Evolutionary conservation across 1,140 invertebrate genomes (phyloP).

Genomic region (Eubasilissa regina): DNA sequence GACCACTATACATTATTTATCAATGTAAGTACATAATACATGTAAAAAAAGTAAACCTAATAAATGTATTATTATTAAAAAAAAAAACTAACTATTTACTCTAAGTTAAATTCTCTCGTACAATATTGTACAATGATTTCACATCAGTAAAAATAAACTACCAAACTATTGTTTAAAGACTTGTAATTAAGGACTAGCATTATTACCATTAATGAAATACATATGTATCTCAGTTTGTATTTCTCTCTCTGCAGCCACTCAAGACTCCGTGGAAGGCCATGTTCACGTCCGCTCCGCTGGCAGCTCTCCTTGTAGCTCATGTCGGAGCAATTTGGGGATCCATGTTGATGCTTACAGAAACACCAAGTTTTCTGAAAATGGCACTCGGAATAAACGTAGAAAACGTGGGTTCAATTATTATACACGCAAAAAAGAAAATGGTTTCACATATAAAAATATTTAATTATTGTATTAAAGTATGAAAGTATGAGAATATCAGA

Average conservation of each 20-base stretch:
- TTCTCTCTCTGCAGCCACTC: not conserved
- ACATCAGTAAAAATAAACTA: not conserved
- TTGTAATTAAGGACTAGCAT: no score
- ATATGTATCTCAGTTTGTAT: not conserved
- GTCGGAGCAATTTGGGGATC: not conserved
- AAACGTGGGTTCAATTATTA: not conserved
- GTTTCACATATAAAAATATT: no score
- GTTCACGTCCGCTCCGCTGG: not conserved
- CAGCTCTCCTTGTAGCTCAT: not conserved
- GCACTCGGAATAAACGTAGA: not conserved
- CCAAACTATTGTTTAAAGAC: not conserved
- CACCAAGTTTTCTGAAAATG: not conserved
- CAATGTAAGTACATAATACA: no score
- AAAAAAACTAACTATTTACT: no score
- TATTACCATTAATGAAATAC: not conserved
- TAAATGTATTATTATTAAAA: no score
- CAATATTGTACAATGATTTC: not conserved
- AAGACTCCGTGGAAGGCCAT: not conserved
- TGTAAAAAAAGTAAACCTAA: no score
- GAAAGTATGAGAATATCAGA: no score
- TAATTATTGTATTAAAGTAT: no score
- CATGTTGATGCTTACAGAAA: not conserved
- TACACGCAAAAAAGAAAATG: no score
- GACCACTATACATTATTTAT: no score
- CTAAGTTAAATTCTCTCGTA: no score